Evolutionary conservation across 2,888 invertebrate genomes (phyloP), one percentile per base, ranked within the genome.

Genomic region (Anthophora plumipes): DNA sequence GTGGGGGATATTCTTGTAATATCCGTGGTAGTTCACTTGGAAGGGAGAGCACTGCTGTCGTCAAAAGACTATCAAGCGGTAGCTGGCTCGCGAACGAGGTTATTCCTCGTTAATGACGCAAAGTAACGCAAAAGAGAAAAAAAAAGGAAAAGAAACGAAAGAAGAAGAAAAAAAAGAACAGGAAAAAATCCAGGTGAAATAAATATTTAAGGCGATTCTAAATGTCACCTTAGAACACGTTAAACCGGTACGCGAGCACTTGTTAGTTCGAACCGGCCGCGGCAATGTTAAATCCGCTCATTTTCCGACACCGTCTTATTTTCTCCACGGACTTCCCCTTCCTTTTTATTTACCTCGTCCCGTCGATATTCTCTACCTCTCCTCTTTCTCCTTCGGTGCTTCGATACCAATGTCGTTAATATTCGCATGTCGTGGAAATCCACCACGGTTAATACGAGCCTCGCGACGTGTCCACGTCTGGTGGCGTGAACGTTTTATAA

Each of bases 161-260:
- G n/a, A n/a, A n/a, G n/a, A n/a, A n/a, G n/a, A n/a, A n/a, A n/a
- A n/a, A n/a, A n/a, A n/a, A n/a, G n/a, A n/a, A n/a, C n/a, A n/a
- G n/a, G n/a, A 31, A 31, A 31, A 1, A 31, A 3, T 31, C 31
- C 31, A 31, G 41, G 78, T n/a, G 79, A 60, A 70, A 79, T 79
- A 74, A 80, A 79, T 74, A 74, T 79, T 74, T 69, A 74, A 73
- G 52, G 37, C 78, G 72, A 78, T 73, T 78, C 22, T 64, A 78
- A 80, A 73, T 48, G 73, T 68, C 68, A 37, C 46, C 39, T 31
- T 41, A 68, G 41, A 80, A 78, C 73, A 73, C 54, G 80, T 78
- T 80, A 72, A 80, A 78, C 80, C 78, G 78, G 78, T 78, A 9
- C 61, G 41, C 9, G 22, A 37, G 67, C 41, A 20, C 73, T 73